A percentile compares a stretch with the other conserved stretches of the same genome.
phyloP scores from a whole-genome alignment of 2,113 vertebrate genomes.

The Calonectris borealis region DNA sequence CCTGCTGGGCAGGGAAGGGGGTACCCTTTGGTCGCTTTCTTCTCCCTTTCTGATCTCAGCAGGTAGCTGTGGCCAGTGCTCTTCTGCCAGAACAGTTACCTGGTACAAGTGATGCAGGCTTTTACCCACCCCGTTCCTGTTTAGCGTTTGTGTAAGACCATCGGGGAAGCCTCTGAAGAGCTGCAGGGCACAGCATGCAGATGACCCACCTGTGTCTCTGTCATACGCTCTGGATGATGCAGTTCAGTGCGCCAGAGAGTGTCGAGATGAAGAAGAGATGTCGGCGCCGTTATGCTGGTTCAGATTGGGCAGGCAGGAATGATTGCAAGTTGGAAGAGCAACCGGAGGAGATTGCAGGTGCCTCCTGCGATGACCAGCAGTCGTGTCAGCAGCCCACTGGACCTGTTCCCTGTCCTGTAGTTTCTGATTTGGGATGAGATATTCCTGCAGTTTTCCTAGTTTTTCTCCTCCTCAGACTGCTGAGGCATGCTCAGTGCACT shows the following conservation, averaged over 20 bases:
- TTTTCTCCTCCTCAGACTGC: not conserved
- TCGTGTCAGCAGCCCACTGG: not conserved
- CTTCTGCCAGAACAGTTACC: not conserved
- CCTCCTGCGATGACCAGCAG: not conserved
- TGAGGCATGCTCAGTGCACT: too few relatives aligned
- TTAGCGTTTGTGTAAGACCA: not conserved
- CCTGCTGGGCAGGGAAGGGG: not conserved
- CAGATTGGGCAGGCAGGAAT: not conserved
- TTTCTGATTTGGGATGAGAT: not conserved
- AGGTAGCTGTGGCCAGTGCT: not conserved
- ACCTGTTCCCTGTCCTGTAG: not conserved
- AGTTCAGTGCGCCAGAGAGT: not conserved
- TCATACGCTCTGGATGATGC: not conserved
- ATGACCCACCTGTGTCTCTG: too few relatives aligned
- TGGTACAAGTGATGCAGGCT: not conserved
- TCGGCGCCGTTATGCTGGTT: not conserved
- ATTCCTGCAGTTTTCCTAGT: not conserved
- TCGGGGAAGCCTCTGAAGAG: not conserved
- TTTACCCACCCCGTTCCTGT: not conserved
- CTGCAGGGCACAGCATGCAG: too few relatives aligned
- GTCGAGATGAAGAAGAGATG: not conserved
- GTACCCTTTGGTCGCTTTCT: too few relatives aligned
- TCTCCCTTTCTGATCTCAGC: not conserved
- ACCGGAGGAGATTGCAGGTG: not conserved
- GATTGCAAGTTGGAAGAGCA: not conserved